Conservation (phyloP, 2,888 invertebrate species). For the Parthenolecanium corni region DNA sequence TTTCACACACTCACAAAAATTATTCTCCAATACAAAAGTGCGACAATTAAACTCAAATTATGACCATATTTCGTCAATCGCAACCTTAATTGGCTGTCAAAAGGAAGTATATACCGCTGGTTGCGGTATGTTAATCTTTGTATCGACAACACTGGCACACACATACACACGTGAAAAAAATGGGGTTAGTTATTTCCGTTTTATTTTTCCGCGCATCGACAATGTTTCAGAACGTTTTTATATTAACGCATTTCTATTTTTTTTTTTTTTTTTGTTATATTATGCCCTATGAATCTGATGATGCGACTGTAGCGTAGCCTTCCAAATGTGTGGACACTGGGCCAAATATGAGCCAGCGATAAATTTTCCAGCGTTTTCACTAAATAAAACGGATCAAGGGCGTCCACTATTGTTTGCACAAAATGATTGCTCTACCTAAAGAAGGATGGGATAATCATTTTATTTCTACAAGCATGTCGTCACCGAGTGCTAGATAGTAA, state of each 20-base stretch:
- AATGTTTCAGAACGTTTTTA: conserved; percentile 7
- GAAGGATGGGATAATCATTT: no score
- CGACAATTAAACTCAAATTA: no score
- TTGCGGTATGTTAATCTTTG: conserved; percentile 21
- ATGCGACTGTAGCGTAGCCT: background rate
- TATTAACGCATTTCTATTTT: background rate
- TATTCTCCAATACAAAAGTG: no score
- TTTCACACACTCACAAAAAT: no score
- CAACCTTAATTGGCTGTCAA: conserved; percentile 3
- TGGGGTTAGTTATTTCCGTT: conserved; percentile 8
- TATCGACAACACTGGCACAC: background rate
- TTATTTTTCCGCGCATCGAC: background rate
- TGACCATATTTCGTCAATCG: background rate
- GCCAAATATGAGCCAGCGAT: no score
- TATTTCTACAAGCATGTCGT: no score
- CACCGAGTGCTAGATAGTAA: no score
- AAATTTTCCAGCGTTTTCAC: no score
- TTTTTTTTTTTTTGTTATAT: no score
- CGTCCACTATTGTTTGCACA: background rate
- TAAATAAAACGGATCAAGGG: conserved; percentile 17
- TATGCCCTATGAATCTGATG: no score
- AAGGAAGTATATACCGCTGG: conserved; percentile 21
- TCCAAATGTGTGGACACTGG: background rate
- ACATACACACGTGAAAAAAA: background rate
- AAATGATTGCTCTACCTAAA: no score